Conservation (phyloP, 2,113 vertebrate genomes). For the Mirounga angustirostris region DNA sequence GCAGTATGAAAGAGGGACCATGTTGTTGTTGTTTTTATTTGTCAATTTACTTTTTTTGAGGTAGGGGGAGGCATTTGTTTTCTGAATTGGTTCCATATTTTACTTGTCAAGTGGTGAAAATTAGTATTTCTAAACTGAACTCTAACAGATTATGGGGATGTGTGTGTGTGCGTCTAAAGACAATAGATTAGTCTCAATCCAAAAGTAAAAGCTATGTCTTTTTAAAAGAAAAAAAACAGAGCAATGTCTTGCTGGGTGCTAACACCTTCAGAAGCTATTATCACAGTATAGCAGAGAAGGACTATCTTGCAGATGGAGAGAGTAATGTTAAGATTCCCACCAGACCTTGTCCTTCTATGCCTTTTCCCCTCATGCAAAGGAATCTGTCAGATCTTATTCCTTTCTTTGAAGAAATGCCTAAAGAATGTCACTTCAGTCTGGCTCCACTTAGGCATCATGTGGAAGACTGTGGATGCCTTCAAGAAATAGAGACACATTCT, state of each 20-base stretch:
- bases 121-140: constrained; percentile 65
- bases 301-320: constrained; percentile 71
- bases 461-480: constrained; percentile 74
- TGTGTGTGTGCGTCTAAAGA: constrained; percentile 21
- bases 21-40: not conserved
- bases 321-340: constrained; percentile 71
- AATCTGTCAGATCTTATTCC: constrained; percentile 82
- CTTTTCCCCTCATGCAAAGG: constrained; percentile 72
- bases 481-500: constrained; percentile 73
- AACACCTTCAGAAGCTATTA: constrained; percentile 68
- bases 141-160: constrained; percentile 52
- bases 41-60: constrained; percentile 52
- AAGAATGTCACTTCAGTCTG: constrained; percentile 79
- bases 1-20: not conserved
- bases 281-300: constrained; percentile 55
- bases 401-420: constrained; percentile 80
- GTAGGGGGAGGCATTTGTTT: constrained; percentile 21
- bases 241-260: constrained; percentile 55
- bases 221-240: not conserved
- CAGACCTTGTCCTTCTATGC: constrained; percentile 76
- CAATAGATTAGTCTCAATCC: constrained; percentile 53
- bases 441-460: constrained; percentile 64
- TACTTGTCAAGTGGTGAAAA: constrained; percentile 66
- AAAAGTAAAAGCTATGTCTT: constrained; percentile 46
- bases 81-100: constrained; percentile 60